These are phyloP conservation scores for Coluber constrictor DNA, from an alignment of 2,797 vertebrate species.

Conservation along the genomic window DNA sequence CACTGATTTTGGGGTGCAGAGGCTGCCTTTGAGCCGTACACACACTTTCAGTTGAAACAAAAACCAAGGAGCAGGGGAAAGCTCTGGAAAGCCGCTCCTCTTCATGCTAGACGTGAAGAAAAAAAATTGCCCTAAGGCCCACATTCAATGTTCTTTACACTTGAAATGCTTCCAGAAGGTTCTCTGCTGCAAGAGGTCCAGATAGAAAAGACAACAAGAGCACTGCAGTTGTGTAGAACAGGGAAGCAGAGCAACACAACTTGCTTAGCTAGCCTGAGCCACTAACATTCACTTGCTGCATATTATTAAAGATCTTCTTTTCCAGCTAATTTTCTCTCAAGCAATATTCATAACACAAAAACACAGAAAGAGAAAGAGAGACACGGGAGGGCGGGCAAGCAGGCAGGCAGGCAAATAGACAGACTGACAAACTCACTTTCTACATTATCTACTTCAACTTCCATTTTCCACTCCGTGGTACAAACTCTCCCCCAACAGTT, in stretches of 20 bases:
- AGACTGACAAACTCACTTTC: not conserved
- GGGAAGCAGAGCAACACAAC: not conserved
- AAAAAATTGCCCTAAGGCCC: not conserved
- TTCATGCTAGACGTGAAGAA: not conserved
- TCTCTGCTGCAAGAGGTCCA: not conserved
- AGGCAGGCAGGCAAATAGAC: not conserved
- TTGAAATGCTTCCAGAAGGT: not conserved
- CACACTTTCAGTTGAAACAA: not conserved
- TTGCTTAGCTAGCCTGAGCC: not conserved
- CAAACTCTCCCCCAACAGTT: rapidly evolving
- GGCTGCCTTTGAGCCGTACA: not conserved
- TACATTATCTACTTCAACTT: not conserved
- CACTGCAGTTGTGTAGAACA: not conserved
- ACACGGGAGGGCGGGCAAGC: too few relatives aligned
- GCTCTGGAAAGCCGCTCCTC: not conserved
- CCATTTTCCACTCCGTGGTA: not conserved
- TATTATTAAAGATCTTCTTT: not conserved
- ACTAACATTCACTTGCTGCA: not conserved
- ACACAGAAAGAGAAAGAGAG: not conserved
- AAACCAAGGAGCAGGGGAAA: not conserved
- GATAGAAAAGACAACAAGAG: not conserved
- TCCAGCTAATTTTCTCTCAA: not conserved
- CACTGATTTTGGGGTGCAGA: not conserved
- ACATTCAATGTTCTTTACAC: not conserved
- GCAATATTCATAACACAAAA: not conserved